phyloP scores from a whole-genome alignment of 1,140 invertebrate species.

The Mylabris phalerata region DNA sequence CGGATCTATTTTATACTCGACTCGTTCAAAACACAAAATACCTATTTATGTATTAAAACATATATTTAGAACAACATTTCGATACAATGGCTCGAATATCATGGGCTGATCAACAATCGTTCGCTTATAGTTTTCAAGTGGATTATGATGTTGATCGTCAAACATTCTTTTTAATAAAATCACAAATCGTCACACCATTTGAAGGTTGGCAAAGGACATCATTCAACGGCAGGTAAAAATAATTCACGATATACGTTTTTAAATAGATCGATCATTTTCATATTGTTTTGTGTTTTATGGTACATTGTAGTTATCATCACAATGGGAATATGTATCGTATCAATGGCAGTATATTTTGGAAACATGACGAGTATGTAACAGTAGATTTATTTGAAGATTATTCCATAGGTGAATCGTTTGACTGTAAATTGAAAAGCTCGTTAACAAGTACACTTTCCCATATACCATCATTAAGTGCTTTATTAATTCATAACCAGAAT shows the following conservation, averaged over 20 bases:
- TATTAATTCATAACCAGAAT: slow-evolving; percentile 49
- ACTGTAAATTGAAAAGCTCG: slow-evolving; percentile 46
- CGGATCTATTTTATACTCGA: background rate
- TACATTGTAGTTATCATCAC: slow-evolving; percentile 41
- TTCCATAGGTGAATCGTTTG: slow-evolving; percentile 36
- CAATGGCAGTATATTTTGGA: slow-evolving; percentile 49
- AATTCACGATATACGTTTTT: too few relatives aligned
- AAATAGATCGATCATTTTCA: too few relatives aligned
- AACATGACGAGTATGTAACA: slow-evolving; percentile 48
- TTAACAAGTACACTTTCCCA: slow-evolving; percentile 52
- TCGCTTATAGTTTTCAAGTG: slow-evolving; percentile 47
- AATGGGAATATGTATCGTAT: slow-evolving; percentile 35
- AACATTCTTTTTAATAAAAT: slow-evolving; percentile 43
- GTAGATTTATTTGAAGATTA: slow-evolving; percentile 48
- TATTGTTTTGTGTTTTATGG: slow-evolving; percentile 11
- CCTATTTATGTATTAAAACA: background rate
- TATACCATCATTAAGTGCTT: slow-evolving; percentile 49
- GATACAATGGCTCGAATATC: slow-evolving; percentile 41
- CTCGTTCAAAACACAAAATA: background rate
- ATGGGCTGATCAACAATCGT: slow-evolving; percentile 50
- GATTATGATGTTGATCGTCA: slow-evolving; percentile 43
- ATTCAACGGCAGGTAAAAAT: slow-evolving; percentile 52
- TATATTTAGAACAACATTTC: slow-evolving; percentile 26
- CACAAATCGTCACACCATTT: slow-evolving; percentile 60
- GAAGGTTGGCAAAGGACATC: slow-evolving; percentile 63